These are phyloP conservation scores for Phaethornis superciliosus DNA, from an alignment of 2,113 vertebrate genomes.

Conservation along the genomic window DNA sequence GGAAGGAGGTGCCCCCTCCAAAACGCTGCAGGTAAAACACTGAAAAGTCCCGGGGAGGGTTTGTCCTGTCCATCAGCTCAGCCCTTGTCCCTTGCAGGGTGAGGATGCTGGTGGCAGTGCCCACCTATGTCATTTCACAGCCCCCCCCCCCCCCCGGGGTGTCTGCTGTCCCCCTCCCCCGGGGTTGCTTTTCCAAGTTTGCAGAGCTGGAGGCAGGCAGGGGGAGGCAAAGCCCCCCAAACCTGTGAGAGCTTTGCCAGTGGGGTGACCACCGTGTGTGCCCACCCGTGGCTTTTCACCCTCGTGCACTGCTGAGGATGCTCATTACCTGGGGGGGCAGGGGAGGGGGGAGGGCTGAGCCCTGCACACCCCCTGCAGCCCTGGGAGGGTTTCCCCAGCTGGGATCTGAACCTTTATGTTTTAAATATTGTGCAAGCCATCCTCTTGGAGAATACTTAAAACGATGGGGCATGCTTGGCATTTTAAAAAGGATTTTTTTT, in stretches of 20 bases:
- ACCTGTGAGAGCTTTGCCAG: background rate
- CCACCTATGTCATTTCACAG: background rate
- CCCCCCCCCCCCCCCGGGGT: fast-evolving
- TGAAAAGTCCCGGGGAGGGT: background rate
- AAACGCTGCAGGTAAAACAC: background rate
- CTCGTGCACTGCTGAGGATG: background rate
- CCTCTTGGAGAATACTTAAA: background rate
- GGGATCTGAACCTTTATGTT: background rate
- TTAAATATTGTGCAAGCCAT: background rate
- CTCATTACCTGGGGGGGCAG: fast-evolving
- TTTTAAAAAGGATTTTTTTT: slow-evolving; percentile 9
- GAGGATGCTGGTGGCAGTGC: background rate
- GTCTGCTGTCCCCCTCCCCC: background rate
- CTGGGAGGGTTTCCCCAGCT: background rate
- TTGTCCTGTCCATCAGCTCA: fast-evolving
- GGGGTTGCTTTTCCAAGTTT: background rate
- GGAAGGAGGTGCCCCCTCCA: background rate
- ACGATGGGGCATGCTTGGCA: background rate
- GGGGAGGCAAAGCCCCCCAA: background rate
- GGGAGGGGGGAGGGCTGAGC: background rate
- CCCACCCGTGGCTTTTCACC: background rate
- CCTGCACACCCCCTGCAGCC: background rate
- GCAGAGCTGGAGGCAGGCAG: background rate
- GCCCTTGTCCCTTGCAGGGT: background rate
- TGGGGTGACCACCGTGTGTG: background rate